Percentiles rank a stretch among this genome's conserved stretches.
phyloP scores from a whole-genome alignment of 2,797 vertebrate genomes.

The Phaenicophaeus curvirostris region DNA sequence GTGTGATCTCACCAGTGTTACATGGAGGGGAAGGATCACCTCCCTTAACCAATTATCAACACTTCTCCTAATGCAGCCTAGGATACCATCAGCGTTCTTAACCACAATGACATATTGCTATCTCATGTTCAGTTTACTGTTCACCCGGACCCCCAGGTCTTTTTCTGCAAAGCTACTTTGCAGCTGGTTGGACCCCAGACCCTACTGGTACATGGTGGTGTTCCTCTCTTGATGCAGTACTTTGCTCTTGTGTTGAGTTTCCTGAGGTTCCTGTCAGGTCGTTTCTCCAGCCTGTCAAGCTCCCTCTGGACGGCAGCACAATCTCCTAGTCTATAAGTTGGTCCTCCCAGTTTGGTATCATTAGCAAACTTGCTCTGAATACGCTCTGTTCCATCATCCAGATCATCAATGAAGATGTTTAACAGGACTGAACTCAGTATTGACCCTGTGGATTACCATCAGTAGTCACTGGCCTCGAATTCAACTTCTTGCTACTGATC shows the following conservation, averaged over 20 bases:
- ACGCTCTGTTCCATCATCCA: not conserved
- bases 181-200: not conserved
- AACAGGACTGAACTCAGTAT: not conserved
- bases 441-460: not conserved
- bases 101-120: not conserved
- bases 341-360: not conserved
- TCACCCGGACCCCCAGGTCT: not conserved
- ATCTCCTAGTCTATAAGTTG: not conserved
- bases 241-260: not conserved
- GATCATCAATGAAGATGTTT: not conserved
- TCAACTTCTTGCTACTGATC: not conserved
- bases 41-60: not conserved
- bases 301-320: not conserved
- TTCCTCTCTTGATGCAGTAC: not conserved
- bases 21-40: not conserved
- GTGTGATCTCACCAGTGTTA: not conserved
- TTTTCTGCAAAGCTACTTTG: not conserved
- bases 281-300: not conserved
- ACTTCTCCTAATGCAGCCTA: not conserved
- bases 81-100: not conserved
- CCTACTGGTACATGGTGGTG: not conserved
- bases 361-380: not conserved
- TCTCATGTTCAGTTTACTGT: not conserved
- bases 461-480: not conserved
- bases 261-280: not conserved